These are phyloP conservation scores for Galeopsomyia nigrocyanea DNA, from an alignment of 2,888 invertebrate species.

Conservation along the genomic window DNA sequence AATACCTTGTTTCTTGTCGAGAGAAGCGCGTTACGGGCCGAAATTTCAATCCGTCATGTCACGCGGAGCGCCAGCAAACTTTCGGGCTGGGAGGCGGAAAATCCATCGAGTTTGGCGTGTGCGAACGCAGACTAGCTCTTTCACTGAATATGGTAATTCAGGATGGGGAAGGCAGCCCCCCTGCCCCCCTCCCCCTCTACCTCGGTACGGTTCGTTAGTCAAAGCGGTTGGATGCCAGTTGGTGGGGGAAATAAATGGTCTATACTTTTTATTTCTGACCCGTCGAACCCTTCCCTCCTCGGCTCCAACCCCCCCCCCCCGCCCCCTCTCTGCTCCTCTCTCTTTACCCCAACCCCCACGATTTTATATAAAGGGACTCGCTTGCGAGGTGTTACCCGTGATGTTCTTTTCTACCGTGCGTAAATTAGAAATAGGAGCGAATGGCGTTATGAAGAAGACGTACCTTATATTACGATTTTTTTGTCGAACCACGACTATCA, in stretches of 20 bases:
- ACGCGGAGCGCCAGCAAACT: slow-evolving; percentile 40
- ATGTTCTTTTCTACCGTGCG: no score
- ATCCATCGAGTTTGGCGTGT: slow-evolving; percentile 41
- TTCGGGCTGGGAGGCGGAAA: slow-evolving; percentile 40
- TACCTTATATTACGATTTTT: slow-evolving; percentile 14
- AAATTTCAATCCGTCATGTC: slow-evolving; percentile 46
- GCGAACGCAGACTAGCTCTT: slow-evolving; percentile 8
- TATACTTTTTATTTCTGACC: slow-evolving; percentile 48
- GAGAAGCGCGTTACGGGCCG: not conserved
- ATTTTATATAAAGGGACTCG: not conserved
- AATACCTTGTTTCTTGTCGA: slow-evolving; percentile 28
- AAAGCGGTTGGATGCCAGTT: slow-evolving; percentile 52
- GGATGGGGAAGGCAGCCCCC: slow-evolving; percentile 5
- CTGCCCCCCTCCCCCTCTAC: not conserved
- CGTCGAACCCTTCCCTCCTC: slow-evolving; percentile 24
- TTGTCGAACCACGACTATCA: no score
- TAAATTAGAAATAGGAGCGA: no score
- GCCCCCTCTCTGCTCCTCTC: slow-evolving; percentile 18
- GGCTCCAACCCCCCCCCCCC: slow-evolving; percentile 2
- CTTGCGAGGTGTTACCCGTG: no score
- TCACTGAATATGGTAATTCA: slow-evolving; percentile 37
- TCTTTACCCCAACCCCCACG: not conserved
- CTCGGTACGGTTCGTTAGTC: slow-evolving; percentile 54
- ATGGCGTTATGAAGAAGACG: slow-evolving; percentile 10
- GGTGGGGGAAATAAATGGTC: slow-evolving; percentile 52